Conservation (phyloP, 2,113 vertebrate genomes). For the Piaya cayana region DNA sequence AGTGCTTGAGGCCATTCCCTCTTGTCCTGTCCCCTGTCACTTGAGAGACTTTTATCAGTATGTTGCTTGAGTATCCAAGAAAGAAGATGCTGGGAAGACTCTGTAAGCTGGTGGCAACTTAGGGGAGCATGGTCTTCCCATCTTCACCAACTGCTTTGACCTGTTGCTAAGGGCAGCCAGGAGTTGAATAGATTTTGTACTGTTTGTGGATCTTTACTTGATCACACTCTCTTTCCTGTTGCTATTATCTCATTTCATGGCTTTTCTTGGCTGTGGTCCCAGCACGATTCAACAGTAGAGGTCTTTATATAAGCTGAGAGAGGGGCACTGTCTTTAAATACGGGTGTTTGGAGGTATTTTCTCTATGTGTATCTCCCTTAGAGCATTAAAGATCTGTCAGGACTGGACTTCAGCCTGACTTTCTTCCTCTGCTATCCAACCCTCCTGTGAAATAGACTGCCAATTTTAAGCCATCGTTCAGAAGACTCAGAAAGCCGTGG, state of each 20-base stretch:
- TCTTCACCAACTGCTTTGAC: not conserved
- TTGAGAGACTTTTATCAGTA: not conserved
- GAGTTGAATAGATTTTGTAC: not conserved
- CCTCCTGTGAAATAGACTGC: not conserved
- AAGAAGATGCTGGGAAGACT: not conserved
- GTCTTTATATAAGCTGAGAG: not conserved
- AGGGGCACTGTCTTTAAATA: not conserved
- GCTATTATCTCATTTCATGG: not conserved
- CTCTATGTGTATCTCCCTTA: not conserved
- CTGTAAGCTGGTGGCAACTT: not conserved
- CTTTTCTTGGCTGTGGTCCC: not conserved
- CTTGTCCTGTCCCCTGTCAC: no score
- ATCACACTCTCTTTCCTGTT: not conserved
- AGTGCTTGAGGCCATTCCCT: no score
- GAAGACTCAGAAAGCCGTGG: not conserved
- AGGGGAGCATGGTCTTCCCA: accelerated
- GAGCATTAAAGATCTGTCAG: not conserved
- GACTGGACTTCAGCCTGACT: not conserved
- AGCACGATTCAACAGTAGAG: not conserved
- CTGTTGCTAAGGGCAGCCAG: not conserved
- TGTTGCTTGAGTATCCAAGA: not conserved
- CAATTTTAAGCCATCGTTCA: not conserved
- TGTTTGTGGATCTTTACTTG: not conserved
- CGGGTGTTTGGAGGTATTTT: not conserved
- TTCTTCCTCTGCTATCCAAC: not conserved